Percentiles rank a stretch among this genome's conserved stretches.
Conservation (phyloP, 2,888 invertebrate genomes). For the Drosophila emarginata region DNA sequence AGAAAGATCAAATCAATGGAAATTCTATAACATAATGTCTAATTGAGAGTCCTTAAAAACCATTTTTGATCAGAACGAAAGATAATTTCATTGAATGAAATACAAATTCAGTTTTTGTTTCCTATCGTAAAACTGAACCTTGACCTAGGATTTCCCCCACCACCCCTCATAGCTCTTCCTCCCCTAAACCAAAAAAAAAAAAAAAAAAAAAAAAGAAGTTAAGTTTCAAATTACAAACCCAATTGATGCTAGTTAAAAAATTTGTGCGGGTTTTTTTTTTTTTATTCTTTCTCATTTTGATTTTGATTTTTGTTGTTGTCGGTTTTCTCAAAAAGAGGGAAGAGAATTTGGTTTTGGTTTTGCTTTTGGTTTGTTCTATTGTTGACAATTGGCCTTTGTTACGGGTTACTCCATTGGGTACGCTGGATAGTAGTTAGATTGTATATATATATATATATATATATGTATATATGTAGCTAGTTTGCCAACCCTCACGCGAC, state of each 20-base stretch:
- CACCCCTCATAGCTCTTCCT: neutral
- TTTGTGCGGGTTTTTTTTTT: conserved; percentile 30
- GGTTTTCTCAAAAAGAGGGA: neutral
- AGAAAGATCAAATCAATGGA: neutral
- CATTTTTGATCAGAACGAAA: neutral
- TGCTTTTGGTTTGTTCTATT: conserved; percentile 9
- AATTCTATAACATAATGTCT: neutral
- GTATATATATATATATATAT: neutral
- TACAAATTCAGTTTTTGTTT: neutral
- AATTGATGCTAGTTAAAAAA: conserved; percentile 62
- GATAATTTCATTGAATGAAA: neutral
- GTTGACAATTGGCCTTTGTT: conserved; percentile 46
- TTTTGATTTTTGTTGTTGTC: neutral
- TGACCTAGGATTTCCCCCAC: neutral
- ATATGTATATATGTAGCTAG: neutral
- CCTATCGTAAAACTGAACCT: neutral
- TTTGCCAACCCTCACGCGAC: conserved; percentile 23
- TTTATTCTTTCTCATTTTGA: conserved; percentile 2
- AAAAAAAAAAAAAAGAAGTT: conserved; percentile 4
- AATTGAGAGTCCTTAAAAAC: neutral
- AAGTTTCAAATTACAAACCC: conserved; percentile 62
- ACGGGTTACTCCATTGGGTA: neutral
- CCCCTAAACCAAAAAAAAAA: neutral
- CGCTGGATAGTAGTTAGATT: too few species aligned
- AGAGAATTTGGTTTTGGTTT: neutral